Percentiles rank a stretch among this genome's conserved stretches.
phyloP scores from a whole-genome alignment of 2,797 vertebrate genomes.

The Bryconaethiops microstoma region DNA sequence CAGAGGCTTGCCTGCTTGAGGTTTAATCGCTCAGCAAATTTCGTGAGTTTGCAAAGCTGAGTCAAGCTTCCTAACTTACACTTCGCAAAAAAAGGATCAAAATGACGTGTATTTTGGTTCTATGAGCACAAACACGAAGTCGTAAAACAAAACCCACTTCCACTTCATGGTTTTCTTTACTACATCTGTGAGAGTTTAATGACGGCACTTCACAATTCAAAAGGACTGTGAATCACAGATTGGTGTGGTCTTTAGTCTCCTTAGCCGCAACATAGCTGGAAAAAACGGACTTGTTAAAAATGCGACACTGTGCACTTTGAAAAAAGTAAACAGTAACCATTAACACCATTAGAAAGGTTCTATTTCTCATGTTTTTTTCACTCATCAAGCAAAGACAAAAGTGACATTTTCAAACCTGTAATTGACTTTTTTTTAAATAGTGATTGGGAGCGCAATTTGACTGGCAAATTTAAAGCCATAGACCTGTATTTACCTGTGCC shows the following conservation, averaged over 20 bases:
- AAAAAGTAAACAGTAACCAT: background rate
- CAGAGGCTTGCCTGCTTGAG: background rate
- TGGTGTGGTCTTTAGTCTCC: background rate
- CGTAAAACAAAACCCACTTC: constrained; percentile 4
- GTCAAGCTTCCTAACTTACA: background rate
- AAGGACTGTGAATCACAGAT: constrained; percentile 3
- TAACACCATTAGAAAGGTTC: background rate
- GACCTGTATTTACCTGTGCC: background rate
- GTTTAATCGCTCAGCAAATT: background rate
- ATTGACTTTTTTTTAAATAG: background rate
- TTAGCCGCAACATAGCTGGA: background rate
- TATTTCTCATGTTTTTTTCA: background rate
- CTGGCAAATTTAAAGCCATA: background rate
- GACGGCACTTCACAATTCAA: background rate
- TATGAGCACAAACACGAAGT: background rate
- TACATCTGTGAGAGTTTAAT: background rate
- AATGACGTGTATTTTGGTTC: background rate
- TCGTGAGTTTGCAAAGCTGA: background rate
- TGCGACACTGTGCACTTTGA: background rate
- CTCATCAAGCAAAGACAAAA: background rate
- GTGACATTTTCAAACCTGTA: constrained; percentile 4
- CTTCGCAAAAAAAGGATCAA: background rate
- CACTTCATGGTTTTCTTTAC: background rate
- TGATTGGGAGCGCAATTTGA: background rate
- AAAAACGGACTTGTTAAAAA: background rate